Base-by-base conservation (phyloP, 2,888 invertebrate genomes). In the Napeogenes sylphis region DNA sequence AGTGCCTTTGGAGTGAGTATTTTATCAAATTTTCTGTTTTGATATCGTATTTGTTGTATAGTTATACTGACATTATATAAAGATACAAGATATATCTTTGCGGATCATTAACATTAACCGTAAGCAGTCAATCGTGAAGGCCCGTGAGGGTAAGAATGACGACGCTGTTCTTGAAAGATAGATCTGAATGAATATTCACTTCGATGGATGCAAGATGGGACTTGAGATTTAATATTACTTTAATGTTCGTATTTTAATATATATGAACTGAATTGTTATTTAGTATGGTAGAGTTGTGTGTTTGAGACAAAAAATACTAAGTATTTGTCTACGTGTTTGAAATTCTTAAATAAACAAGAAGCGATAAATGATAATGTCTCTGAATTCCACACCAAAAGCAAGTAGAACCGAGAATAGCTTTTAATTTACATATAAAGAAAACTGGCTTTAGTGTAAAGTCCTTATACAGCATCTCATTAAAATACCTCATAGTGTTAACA, bases 1-100 rank as follows among this genome's bases (percentile, higher is more conserved):
- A 98, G 98, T 84, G 98, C 98, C 87, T 98, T 98, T 92, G 98
- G 98, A 93, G 98, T 98, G 86, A 93, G 95, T 92, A 61, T 21
- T 21, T n/a, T 10, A 51, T 55, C 30, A 42, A 14, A 45, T n/a
- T n/a, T 47, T 55, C 45, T 46, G 32, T 33, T n/a, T 38, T 33
- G 3, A n/a, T 14, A 47, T 21, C 5, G n/a, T 47, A 21, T 47
- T 2, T 21, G 21, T 21, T 21, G 21, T 21, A 14, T n/a, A 30
- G 10, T 30, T 51, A 30, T 30, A 8, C 3, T 51, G 12, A 5
- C 10, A 3, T 3, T 51, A 21, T 4, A 51, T 30, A 30, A 10
- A 4, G 30, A 51, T 51, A 8, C 3, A 30, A 51, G 51, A 46
- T 42, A 66, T 66, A 66, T 63, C 63, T 63, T 67, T 61, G 65